These are phyloP conservation scores for Anguilla megastoma DNA, from an alignment of 2,797 vertebrate species.

Conservation along the genomic window DNA sequence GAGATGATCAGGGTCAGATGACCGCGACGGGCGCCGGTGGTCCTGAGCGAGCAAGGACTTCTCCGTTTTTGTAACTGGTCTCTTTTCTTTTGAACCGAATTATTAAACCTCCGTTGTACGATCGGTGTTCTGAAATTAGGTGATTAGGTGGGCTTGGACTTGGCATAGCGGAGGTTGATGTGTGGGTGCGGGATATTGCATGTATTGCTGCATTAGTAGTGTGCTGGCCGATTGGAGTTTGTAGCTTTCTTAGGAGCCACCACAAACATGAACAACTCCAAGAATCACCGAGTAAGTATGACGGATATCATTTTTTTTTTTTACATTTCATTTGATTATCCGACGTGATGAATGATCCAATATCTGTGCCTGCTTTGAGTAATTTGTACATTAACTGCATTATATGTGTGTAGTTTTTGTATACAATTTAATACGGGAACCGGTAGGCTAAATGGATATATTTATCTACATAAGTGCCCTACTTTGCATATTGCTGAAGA, in stretches of 20 bases:
- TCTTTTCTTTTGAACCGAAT: background rate
- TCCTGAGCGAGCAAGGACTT: background rate
- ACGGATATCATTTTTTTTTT: background rate
- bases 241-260: conserved; percentile 35
- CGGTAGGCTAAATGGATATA: background rate
- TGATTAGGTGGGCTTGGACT: conserved; percentile 34
- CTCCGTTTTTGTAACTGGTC: conserved; percentile 30
- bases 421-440: background rate
- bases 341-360: background rate
- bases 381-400: background rate
- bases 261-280: conserved; percentile 69
- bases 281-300: conserved; percentile 67
- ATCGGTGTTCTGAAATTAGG: conserved; percentile 28
- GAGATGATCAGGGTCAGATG: conserved; percentile 49
- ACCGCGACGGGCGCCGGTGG: conserved; percentile 37
- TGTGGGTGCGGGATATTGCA: conserved; percentile 46
- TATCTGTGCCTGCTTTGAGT: background rate
- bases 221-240: conserved; percentile 59
- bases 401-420: background rate
- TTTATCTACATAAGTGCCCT: background rate
- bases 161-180: conserved; percentile 46
- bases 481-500: background rate
- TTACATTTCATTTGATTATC: background rate
- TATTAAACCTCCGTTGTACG: conserved; percentile 23
- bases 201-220: conserved; percentile 59